Base-by-base conservation (phyloP, 2,888 invertebrate species). In the Rhamnusium bicolor region DNA sequence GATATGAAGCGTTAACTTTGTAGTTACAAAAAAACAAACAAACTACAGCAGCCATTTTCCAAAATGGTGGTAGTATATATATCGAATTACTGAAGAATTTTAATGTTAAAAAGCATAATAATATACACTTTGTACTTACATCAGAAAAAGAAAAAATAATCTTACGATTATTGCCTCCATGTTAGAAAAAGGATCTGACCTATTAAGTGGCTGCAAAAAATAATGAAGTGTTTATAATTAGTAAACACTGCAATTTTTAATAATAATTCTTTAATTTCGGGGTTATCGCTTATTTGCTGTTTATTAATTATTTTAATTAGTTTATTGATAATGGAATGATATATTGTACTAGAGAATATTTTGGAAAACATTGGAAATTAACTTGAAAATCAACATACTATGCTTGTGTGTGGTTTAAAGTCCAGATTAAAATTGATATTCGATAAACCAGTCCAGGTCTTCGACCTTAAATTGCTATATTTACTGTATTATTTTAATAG, bases 381-480 rank as follows among this genome's bases (percentile, higher is more conserved):
- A 29, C 58, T 58, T 29, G 14, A 29, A 58, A 27, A 14, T 58
- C 29, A 58, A 16, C 58, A 29, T 56, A 58, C 14, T 47, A 21
- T 32, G 14, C n/a, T n/a, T 65, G 12, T 32, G 19, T 58, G 58
- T 32, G 14, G 53, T 58, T 58, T 32, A 32, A 53, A 24, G 14
- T 60, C 14, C 63, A 27, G 32, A 69, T 65, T 61, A 69, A 72
- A 66, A 69, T 27, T 66, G 61, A 12, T 3, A 19, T 2, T 27
- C 47, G 24, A 58, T 61, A 75, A 75, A 72, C 72, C 72, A 68
- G 74, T 75, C 40, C 54, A 60, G 74, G 74, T 68, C 68, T 47
- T 69, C 66, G 47, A 75, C 72, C 72, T 27, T 24, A 68, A 47
- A 72, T 69, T 63, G 60, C 47, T 69, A 66, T 70, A 72, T 27